Percentiles rank a stretch among this genome's conserved stretches.
Evolutionary conservation across 2,113 vertebrate species (phyloP).

Genomic region (Cyprinodon variegatus): DNA sequence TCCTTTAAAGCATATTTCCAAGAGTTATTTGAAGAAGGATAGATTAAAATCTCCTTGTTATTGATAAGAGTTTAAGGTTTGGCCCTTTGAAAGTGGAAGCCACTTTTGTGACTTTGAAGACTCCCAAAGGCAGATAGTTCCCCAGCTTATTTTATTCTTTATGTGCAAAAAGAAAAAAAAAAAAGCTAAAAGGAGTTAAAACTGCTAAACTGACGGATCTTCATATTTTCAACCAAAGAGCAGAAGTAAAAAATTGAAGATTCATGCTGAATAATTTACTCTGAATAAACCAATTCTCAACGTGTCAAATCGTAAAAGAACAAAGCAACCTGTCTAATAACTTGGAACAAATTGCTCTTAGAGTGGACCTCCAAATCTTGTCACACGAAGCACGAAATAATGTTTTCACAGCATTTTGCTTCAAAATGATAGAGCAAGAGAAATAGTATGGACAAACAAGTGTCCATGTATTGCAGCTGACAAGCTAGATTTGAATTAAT

Average conservation of each 20-base stretch:
- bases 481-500: neutral
- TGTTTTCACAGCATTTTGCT: slow-evolving; percentile 28
- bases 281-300: neutral
- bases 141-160: neutral
- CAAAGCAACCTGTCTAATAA: slow-evolving; percentile 16
- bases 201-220: neutral
- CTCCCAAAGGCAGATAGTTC: slow-evolving; percentile 6
- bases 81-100: neutral
- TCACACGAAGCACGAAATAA: slow-evolving; percentile 17
- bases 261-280: neutral
- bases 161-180: neutral
- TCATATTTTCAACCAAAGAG: neutral
- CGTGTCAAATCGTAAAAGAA: neutral
- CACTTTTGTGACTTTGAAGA: slow-evolving; percentile 2
- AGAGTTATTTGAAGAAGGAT: neutral
- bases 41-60: neutral
- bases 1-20: slow-evolving; percentile 6
- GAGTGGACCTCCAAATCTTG: slow-evolving; percentile 2
- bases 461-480: neutral
- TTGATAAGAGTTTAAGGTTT: slow-evolving; percentile 1
- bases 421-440: slow-evolving; percentile 9
- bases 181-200: no score
- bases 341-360: slow-evolving; percentile 28
- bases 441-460: neutral
- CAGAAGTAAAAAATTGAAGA: slow-evolving; percentile 21